Base-by-base conservation (phyloP, 1,140 invertebrate genomes). In the Tetramorium simillimum region DNA sequence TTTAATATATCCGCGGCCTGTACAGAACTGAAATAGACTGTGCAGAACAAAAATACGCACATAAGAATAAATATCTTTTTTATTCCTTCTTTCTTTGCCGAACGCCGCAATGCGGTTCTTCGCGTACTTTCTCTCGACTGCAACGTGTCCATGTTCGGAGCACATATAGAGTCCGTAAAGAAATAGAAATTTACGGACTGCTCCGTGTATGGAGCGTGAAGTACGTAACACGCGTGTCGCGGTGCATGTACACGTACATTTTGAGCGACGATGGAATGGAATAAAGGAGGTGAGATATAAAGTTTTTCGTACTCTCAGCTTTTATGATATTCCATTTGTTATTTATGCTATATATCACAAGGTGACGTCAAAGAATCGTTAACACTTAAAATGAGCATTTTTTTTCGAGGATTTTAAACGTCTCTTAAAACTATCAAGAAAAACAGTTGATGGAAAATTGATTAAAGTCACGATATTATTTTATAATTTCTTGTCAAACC, bases 171-270 rank as follows among this genome's bases (percentile, higher is more conserved):
- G 53, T 33, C 28, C 53, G 24, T 84, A 84, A 84, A 82, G 80
- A 73, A 82, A 82, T 73, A 75, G 80, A 84, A 84, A 84, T 84
- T 84, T 84, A 73, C 80, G 69, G 69, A 60, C 69, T 33, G 58
- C 37, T 73, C 67, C 28, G 67, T 43, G 80, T 75, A 40, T 24
- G 69, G 40, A 60, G 72, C 53, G 53, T 84, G n/a, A 72, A 40
- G 43, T 51, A 78, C 28, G 80, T 60, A 70, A 70, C 49, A 81
- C 65, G 65, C 78, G 40, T 73, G 80, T 82, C 80, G 53, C 51
- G 51, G 3, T 33, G 67, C 51, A 72, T 82, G 53, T 82, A 82
- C 49, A 58, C 53, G 46, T 80, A 80, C 49, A 80, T 51, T 46
- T 60, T 73, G 40, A 58, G 40, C 40, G 37, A 69, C 51, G 40